These are phyloP conservation scores for Montipora efflorescens DNA, from an alignment of 64 coral and sea anemone genomes.

Conservation along the genomic window DNA sequence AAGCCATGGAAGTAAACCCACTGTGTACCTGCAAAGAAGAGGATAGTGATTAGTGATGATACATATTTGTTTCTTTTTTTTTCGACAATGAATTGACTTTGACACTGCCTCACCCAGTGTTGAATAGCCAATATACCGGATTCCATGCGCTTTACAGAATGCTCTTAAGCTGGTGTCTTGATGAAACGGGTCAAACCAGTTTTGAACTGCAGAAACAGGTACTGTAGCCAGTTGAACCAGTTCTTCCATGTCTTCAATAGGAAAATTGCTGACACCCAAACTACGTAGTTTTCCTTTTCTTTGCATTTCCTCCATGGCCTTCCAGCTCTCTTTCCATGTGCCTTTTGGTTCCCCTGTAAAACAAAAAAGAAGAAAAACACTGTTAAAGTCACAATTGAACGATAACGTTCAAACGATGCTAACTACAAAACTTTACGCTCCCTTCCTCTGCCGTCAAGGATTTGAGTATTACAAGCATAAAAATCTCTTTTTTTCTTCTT, in stretches of 20 bases:
- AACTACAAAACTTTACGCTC: too few species aligned
- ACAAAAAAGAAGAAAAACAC: background rate
- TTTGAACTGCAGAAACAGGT: conserved; percentile 86
- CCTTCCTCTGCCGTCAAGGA: too few species aligned
- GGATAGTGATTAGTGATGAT: too few species aligned
- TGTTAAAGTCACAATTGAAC: too few species aligned
- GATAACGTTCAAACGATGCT: too few species aligned
- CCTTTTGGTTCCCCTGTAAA: conserved; percentile 84
- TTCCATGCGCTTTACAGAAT: conserved; percentile 84
- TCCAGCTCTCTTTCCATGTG: conserved; percentile 97
- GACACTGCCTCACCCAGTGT: conserved; percentile 75
- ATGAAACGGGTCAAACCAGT: conserved; percentile 99
- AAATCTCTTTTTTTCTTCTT: too few species aligned
- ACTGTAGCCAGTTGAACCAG: conserved; percentile 81
- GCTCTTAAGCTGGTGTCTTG: conserved; percentile 68
- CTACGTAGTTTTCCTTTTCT: conserved; percentile 90
- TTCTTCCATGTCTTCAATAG: conserved; percentile 70
- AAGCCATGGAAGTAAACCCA: conserved; percentile 91
- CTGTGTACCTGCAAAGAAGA: conserved; percentile 57
- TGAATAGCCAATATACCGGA: conserved; percentile 93
- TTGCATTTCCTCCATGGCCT: conserved; percentile 94
- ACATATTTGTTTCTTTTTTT: too few species aligned
- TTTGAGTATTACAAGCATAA: too few species aligned
- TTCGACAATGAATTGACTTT: background rate
- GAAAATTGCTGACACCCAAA: conserved; percentile 97